Evolutionary conservation across 1,140 invertebrate genomes (phyloP).

Genomic region (Sycobia sp.): DNA sequence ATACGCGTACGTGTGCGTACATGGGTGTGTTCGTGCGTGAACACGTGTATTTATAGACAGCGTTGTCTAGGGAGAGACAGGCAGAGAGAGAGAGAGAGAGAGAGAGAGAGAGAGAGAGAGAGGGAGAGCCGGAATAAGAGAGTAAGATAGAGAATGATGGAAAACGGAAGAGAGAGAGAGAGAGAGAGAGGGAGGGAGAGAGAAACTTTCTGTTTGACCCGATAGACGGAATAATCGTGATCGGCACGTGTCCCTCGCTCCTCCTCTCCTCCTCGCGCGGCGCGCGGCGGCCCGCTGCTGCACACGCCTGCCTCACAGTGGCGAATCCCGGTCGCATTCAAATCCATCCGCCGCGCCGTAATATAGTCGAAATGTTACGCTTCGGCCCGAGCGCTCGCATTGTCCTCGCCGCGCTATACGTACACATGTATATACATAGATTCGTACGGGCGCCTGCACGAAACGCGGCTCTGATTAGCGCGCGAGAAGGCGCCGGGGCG

Average conservation of each 20-base stretch:
- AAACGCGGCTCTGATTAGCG: too few species aligned
- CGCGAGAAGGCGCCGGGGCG: too few species aligned
- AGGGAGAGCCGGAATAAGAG: too few species aligned
- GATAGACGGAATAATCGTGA: slow-evolving; percentile 30
- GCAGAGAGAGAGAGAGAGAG: too few species aligned
- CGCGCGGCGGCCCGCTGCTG: neutral
- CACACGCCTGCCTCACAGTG: neutral
- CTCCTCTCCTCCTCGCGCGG: too few species aligned
- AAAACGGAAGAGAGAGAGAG: neutral
- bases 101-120: neutral
- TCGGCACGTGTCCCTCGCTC: slow-evolving; percentile 42
- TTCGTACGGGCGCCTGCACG: too few species aligned
- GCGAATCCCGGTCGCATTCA: neutral
- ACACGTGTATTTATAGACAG: too few species aligned
- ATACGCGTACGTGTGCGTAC: too few species aligned
- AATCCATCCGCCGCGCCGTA: neutral
- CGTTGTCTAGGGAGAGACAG: too few species aligned
- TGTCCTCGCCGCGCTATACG: slow-evolving; percentile 40
- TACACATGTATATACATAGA: too few species aligned
- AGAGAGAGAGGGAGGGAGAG: neutral
- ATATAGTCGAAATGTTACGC: slow-evolving; percentile 45
- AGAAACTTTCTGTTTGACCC: slow-evolving; percentile 2
- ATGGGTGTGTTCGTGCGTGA: too few species aligned
- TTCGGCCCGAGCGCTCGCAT: slow-evolving; percentile 46
- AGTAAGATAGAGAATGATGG: too few species aligned